Conservation (phyloP, 2,888 invertebrate species). For the Scaptomyza tumidula region DNA sequence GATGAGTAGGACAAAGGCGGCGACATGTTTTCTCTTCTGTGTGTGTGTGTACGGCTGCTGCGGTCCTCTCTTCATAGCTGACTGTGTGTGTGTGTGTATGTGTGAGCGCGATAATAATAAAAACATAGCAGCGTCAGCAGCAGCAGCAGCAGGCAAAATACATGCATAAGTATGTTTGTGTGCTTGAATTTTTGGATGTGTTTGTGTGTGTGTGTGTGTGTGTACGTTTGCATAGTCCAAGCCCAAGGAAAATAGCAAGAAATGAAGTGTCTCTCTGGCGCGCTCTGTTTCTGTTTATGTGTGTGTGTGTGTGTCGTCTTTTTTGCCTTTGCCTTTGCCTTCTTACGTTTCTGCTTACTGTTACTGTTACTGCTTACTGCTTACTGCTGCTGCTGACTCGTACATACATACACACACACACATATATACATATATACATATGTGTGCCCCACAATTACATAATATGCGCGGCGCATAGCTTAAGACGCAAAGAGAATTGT, state of each 20-base stretch:
- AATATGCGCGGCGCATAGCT: constrained; percentile 75
- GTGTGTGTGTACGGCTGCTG: constrained; percentile 47
- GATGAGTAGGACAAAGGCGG: constrained; percentile 54
- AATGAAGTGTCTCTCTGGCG: constrained; percentile 73
- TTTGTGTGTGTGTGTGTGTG: constrained; percentile 25
- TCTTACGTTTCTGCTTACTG: constrained; percentile 3
- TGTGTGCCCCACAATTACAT: constrained; percentile 72
- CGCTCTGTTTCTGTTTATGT: constrained; percentile 24
- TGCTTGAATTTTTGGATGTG: not conserved
- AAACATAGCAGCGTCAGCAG: constrained; percentile 64
- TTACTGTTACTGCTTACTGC: constrained; percentile 10
- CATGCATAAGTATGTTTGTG: constrained; percentile 48
- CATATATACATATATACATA: constrained; percentile 14
- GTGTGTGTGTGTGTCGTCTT: constrained; percentile 22
- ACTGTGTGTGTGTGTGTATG: constrained; percentile 34
- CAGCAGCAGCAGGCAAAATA: constrained; percentile 47
- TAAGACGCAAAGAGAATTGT: constrained; percentile 55
- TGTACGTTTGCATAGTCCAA: constrained; percentile 41
- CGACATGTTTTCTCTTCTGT: constrained; percentile 48
- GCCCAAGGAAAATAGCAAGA: constrained; percentile 70
- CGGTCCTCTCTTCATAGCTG: constrained; percentile 39
- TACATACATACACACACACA: constrained; percentile 10
- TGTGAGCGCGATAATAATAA: constrained; percentile 72
- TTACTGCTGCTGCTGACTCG: constrained; percentile 17
- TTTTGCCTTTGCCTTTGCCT: constrained; percentile 23